Evolutionary conservation across 2,797 vertebrate species (phyloP).

Genomic region (Cacajao melanocephalus): DNA sequence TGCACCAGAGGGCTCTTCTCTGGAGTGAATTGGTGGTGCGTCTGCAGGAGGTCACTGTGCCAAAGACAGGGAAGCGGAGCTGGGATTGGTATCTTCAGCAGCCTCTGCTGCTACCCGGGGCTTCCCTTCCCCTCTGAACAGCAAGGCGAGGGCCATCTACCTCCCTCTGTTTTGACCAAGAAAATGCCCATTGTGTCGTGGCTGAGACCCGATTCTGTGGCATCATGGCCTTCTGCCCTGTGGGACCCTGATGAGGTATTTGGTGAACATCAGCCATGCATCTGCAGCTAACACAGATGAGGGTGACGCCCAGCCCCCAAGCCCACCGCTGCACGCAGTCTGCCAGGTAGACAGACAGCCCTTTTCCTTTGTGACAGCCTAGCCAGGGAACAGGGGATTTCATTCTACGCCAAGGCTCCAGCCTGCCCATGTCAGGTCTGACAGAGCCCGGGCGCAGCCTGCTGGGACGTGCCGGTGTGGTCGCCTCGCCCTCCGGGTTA

Average conservation of each 20-base stretch:
- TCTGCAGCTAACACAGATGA: rapidly evolving
- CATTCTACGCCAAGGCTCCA: background rate
- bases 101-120: background rate
- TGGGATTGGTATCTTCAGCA: background rate
- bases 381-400: background rate
- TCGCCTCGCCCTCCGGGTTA: constrained; percentile 59
- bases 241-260: background rate
- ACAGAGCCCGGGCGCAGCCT: background rate
- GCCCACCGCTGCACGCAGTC: rapidly evolving
- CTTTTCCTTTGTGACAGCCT: background rate
- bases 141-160: background rate
- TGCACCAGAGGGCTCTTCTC: no score
- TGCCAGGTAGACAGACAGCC: rapidly evolving
- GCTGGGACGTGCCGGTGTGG: rapidly evolving
- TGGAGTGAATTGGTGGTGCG: background rate
- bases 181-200: rapidly evolving
- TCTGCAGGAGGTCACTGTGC: background rate
- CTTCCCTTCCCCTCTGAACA: background rate
- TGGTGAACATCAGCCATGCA: rapidly evolving
- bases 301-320: rapidly evolving
- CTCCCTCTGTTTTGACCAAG: background rate
- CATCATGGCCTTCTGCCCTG: background rate
- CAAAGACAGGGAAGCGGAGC: background rate
- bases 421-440: background rate
- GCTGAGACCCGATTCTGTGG: background rate